phyloP scores from a whole-genome alignment of 2,113 vertebrate genomes.

The Corynorhinus townsendii region DNA sequence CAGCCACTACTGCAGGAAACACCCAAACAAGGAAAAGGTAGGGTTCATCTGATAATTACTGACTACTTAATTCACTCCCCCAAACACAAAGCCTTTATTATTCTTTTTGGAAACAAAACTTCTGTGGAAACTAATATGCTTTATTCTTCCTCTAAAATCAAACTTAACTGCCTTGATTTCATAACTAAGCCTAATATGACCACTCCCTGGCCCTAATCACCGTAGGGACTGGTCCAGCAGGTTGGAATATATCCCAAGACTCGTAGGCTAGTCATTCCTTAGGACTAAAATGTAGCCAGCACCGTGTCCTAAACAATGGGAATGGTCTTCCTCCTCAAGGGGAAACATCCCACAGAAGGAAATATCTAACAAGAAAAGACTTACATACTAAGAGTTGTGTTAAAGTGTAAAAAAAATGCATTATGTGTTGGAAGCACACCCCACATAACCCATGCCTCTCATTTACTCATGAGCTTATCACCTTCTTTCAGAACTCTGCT shows the following conservation, averaged over 20 bases:
- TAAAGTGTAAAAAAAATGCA: background rate
- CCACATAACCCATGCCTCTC: background rate
- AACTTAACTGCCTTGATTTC: background rate
- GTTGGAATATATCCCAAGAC: background rate
- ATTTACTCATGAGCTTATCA: background rate
- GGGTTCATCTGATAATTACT: background rate
- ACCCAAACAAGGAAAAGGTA: background rate
- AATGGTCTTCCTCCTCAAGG: background rate
- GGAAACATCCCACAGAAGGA: background rate
- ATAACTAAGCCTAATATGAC: background rate
- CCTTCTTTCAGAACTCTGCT: background rate
- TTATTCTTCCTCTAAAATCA: background rate
- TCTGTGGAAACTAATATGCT: background rate
- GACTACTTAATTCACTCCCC: background rate
- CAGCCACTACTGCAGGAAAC: background rate
- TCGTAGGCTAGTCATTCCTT: background rate
- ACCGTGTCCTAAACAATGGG: background rate
- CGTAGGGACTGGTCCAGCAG: background rate
- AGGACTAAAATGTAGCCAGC: background rate
- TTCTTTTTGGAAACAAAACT: background rate
- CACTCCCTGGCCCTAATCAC: rapidly evolving
- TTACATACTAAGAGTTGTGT: background rate
- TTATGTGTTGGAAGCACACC: background rate
- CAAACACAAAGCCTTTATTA: background rate
- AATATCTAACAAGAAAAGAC: background rate